A percentile compares a stretch with the other conserved stretches of the same genome.
Evolutionary conservation across 2,113 vertebrate species (phyloP).

Genomic region (Chionis minor): DNA sequence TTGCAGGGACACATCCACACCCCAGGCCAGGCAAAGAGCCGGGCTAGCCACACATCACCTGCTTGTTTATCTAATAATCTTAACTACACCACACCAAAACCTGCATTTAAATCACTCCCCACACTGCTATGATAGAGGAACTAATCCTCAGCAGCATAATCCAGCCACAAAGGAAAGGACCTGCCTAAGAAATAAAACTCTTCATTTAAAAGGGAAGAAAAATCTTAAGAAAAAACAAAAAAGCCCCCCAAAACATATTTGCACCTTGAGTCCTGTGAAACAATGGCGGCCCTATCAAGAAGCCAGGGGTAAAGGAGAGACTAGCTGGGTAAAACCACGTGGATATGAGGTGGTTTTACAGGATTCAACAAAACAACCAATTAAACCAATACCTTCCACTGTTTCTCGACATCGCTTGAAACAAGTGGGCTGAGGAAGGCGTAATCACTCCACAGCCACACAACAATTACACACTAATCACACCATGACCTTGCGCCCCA

Average conservation of each 20-base stretch:
- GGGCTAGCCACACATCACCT: not conserved
- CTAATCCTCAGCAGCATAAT: not conserved
- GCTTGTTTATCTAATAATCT: not conserved
- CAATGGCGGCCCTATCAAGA: not conserved
- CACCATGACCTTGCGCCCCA: not conserved
- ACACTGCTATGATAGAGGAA: not conserved
- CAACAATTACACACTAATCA: not conserved
- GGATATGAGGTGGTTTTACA: not conserved
- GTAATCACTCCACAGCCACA: not conserved
- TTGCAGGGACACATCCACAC: not conserved
- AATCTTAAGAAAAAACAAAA: not conserved
- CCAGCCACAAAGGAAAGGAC: not conserved
- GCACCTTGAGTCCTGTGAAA: not conserved
- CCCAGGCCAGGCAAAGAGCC: not conserved
- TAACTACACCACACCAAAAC: not conserved
- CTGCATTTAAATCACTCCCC: not conserved
- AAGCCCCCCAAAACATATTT: accelerated
- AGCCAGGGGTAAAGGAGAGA: not conserved
- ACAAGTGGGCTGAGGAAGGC: not conserved
- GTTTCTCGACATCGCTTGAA: not conserved
- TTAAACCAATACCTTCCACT: not conserved
- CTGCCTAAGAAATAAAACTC: not conserved
- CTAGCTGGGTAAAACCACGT: accelerated
- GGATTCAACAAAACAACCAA: not conserved
- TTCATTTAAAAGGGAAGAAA: not conserved